Base-by-base conservation (phyloP, 37 sponge, comb jelly and placozoan genomes). In the Crambe crambe region DNA sequence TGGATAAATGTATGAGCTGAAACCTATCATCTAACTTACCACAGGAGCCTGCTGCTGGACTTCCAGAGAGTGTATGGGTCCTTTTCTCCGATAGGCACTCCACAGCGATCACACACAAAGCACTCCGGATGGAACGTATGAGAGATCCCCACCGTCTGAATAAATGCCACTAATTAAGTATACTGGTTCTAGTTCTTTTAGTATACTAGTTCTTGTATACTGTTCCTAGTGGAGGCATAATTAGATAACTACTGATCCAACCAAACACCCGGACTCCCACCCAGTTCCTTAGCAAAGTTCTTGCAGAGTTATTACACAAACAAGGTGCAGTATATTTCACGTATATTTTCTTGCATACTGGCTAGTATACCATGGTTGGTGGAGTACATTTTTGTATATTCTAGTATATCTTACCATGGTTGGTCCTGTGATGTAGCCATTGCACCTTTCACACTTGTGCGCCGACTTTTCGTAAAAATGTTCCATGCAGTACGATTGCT, bases 71-170 rank as follows among this genome's bases (percentile, higher is more conserved):
- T 77, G 74, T 83, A 92, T 4, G 84, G 71, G 34, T 92, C 89
- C 31, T 62, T 85, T 69, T 92, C 93, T 27, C 85, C 93, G 39
- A 92, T 72, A 1, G 89, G 89, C 2, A 31, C 65, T 29, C 77
- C 89, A 81, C 93, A 92, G 26, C 15, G 9, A 30, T 56, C 66
- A 42, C 93, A 92, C 1, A 77, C 40, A 59, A 92, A 92, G 73
- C 93, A 92, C 77, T 92, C 93, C 0, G 93, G 93, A 43, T 92
- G 93, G 67, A 80, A 92, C 81, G 80, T 83, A 10, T 73, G 39
- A 10, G 62, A 41, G 62, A 83, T 74, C 25, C 93, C 93, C 36
- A 86, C 85, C 0, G 89, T 83, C 93, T 92, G 74, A n/a, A 66
- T 54, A 5, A 37, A 41, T 2, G 26, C n/a, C n/a, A n/a, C n/a